Conservation (phyloP, 1,140 invertebrate genomes). For the Paralvinella palmiformis region DNA sequence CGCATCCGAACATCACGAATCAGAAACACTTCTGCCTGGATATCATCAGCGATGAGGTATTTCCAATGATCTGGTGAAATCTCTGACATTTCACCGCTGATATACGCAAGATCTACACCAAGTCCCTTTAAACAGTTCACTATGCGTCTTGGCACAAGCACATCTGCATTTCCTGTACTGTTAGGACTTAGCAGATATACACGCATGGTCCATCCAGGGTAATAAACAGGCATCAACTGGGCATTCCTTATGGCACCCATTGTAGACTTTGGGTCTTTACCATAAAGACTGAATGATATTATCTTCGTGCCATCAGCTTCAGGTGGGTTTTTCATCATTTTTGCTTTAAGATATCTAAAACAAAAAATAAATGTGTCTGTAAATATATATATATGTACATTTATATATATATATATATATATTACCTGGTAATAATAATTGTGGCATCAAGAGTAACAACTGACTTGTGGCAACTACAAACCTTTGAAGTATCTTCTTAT, state of each 20-base stretch:
- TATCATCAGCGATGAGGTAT: slow-evolving; percentile 35
- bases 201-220: slow-evolving; percentile 10
- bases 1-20: slow-evolving; percentile 34
- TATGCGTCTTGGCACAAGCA: background rate
- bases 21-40: slow-evolving; percentile 33
- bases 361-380: background rate
- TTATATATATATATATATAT: no score
- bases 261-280: slow-evolving; percentile 1
- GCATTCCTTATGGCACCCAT: slow-evolving; percentile 15
- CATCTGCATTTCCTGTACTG: background rate
- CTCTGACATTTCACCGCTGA: background rate
- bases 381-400: no score
- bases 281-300: slow-evolving; percentile 12
- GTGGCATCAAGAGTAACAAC: no score
- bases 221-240: slow-evolving; percentile 8
- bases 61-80: slow-evolving; percentile 26
- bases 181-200: slow-evolving; percentile 9
- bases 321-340: background rate
- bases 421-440: no score
- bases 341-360: background rate
- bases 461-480: no score
- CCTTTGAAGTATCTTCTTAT: background rate
- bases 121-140: background rate
- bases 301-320: background rate
- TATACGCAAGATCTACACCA: background rate